Conservation (phyloP, 2,113 vertebrate genomes). For the Chitala chitala region DNA sequence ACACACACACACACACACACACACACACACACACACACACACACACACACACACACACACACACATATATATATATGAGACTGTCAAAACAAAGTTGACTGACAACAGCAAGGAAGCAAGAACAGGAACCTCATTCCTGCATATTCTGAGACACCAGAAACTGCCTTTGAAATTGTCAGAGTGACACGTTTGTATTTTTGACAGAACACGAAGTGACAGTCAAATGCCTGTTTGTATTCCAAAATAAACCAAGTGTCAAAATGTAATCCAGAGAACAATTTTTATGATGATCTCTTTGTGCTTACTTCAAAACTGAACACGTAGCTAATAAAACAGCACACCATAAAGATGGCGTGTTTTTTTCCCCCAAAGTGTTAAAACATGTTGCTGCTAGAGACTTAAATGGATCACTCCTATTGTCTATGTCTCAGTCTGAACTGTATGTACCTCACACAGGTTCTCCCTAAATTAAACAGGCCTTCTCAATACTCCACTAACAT, state of each 20-base stretch:
- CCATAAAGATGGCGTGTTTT: neutral
- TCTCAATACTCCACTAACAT: neutral
- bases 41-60: too few relatives aligned
- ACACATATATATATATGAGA: neutral
- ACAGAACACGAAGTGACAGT: slow-evolving; percentile 24
- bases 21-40: too few relatives aligned
- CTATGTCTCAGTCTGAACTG: neutral
- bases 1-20: too few relatives aligned
- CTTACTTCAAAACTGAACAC: slow-evolving; percentile 14
- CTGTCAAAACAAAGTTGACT: slow-evolving; percentile 16
- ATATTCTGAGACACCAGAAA: slow-evolving; percentile 22
- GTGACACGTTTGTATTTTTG: slow-evolving; percentile 33
- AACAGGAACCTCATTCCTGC: slow-evolving; percentile 24
- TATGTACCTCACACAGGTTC: neutral
- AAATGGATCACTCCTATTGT: neutral
- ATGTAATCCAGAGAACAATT: neutral
- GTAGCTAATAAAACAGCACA: slow-evolving; percentile 2
- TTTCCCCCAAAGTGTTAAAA: neutral
- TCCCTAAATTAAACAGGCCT: neutral
- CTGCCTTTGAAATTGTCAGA: slow-evolving; percentile 27
- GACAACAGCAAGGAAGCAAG: slow-evolving; percentile 23
- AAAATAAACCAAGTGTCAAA: slow-evolving; percentile 36
- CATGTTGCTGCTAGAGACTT: neutral
- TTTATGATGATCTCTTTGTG: slow-evolving; percentile 4
- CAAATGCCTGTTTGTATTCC: slow-evolving; percentile 29